Conservation (phyloP, 2,797 vertebrate species). For the Sebastes jordani region DNA sequence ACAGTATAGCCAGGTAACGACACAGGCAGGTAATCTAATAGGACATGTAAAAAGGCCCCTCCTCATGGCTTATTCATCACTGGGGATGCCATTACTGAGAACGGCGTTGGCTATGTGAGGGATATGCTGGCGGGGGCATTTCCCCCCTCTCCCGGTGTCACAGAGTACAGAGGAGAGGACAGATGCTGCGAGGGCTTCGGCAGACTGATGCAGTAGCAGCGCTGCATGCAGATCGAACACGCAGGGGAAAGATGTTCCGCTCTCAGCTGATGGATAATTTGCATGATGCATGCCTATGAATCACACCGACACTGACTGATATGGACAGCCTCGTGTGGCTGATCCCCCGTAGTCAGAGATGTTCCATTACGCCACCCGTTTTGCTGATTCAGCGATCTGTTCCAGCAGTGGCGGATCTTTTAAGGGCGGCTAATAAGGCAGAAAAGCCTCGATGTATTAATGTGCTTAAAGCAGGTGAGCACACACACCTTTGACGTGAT, state of each 20-base stretch:
- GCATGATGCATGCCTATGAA: conserved; percentile 20
- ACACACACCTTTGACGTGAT: neutral
- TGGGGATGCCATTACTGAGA: conserved; percentile 80
- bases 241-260: conserved; percentile 35
- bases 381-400: conserved; percentile 55
- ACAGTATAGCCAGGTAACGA: conserved; percentile 71
- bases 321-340: neutral
- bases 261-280: conserved; percentile 33
- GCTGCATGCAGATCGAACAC: conserved; percentile 59
- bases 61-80: conserved; percentile 84
- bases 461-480: conserved; percentile 8
- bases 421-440: conserved; percentile 18
- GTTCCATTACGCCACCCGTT: conserved; percentile 8
- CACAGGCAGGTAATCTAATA: conserved; percentile 75
- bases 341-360: conserved; percentile 28
- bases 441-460: conserved; percentile 20
- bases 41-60: conserved; percentile 79
- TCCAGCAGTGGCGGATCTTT: conserved; percentile 16
- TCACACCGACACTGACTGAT: conserved; percentile 14
- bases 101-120: conserved; percentile 59
- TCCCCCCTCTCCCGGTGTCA: conserved; percentile 63
- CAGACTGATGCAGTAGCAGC: conserved; percentile 56
- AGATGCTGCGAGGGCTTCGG: conserved; percentile 48
- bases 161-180: conserved; percentile 63
- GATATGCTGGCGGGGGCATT: conserved; percentile 74